phyloP scores from a whole-genome alignment of 2,888 invertebrate species.

The Pachydiplax longipennis region DNA sequence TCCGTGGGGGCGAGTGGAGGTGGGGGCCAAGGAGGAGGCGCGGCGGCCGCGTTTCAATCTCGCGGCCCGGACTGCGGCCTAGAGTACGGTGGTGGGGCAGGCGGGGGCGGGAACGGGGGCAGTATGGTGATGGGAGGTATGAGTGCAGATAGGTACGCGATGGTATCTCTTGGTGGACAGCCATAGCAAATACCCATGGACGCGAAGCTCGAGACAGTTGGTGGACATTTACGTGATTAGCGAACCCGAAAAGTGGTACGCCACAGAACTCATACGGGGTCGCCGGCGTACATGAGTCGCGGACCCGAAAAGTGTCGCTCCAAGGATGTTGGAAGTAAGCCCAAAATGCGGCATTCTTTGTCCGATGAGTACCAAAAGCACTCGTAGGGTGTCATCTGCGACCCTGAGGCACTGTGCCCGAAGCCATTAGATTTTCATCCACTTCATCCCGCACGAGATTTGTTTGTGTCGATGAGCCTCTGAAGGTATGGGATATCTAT shows the following conservation, averaged over 20 bases:
- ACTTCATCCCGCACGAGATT: not conserved
- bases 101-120: not conserved
- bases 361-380: not conserved
- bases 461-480: not conserved
- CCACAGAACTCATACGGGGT: not conserved
- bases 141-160: constrained; percentile 32
- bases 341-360: not conserved
- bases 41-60: not conserved
- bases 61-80: constrained; percentile 27
- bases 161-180: constrained; percentile 25
- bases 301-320: not conserved
- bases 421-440: not conserved
- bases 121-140: not conserved
- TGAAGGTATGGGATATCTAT: not conserved
- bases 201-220: not conserved
- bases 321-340: not conserved
- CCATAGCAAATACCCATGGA: not conserved
- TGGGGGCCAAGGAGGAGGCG: not conserved
- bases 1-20: not conserved
- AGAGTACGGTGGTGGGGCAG: not conserved
- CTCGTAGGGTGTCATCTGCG: not conserved
- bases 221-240: not conserved
- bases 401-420: not conserved
- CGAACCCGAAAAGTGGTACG: not conserved
- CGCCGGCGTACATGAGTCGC: not conserved